A percentile compares a stretch with the other conserved stretches of the same genome.
Conservation (phyloP, 2,888 invertebrate species). For the Cheilosia impressa region DNA sequence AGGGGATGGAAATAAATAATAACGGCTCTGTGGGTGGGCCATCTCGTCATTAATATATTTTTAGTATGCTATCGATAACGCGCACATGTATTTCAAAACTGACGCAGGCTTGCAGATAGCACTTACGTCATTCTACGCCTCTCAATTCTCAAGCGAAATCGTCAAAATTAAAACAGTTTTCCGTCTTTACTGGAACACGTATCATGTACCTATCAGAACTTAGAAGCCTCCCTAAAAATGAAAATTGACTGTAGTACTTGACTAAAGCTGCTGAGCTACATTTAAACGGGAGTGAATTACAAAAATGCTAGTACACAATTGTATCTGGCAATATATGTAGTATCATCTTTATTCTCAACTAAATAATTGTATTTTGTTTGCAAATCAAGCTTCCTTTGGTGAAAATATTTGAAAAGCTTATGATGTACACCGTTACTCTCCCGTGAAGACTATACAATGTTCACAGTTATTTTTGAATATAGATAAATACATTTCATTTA, state of each 20-base stretch:
- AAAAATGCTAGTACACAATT: neutral
- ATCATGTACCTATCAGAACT: too few relatives aligned
- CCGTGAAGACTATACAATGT: slow-evolving; percentile 31
- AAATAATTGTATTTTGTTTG: slow-evolving; percentile 15
- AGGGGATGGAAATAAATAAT: neutral
- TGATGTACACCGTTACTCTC: slow-evolving; percentile 38
- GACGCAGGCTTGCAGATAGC: too few relatives aligned
- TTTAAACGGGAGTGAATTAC: neutral
- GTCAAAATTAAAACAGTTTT: too few relatives aligned
- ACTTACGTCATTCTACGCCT: too few relatives aligned
- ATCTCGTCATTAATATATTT: too few relatives aligned
- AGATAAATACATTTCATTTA: slow-evolving; percentile 11
- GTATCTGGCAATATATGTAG: neutral
- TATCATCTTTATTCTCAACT: slow-evolving; percentile 33
- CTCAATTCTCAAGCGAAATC: too few relatives aligned
- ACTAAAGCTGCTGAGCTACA: too few relatives aligned
- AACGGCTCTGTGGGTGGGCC: neutral
- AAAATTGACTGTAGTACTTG: too few relatives aligned
- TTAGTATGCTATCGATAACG: too few relatives aligned
- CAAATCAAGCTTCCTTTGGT: slow-evolving; percentile 36
- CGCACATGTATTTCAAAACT: too few relatives aligned
- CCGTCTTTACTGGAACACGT: too few relatives aligned
- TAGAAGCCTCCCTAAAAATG: too few relatives aligned
- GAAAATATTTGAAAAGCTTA: slow-evolving; percentile 50
- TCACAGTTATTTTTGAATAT: slow-evolving; percentile 23